Evolutionary conservation across 2,888 invertebrate species (phyloP).

Genomic region (Heteromurus nitidus): DNA sequence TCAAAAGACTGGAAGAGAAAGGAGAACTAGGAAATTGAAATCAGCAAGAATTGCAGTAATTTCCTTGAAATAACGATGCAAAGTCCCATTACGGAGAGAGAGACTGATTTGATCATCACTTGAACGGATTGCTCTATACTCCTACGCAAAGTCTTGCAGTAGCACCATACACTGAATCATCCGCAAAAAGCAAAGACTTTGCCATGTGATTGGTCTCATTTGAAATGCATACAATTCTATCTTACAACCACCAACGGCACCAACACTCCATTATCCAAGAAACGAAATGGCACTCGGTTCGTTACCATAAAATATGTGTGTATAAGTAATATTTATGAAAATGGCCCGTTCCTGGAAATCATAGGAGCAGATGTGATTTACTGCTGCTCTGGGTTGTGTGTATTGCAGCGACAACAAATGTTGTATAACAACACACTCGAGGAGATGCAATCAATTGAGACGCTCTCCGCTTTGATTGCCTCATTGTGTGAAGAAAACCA

Average conservation of each 20-base stretch:
- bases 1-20: background rate
- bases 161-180: too few relatives aligned
- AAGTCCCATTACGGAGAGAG: slow-evolving; percentile 6
- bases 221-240: background rate
- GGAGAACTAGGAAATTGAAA: slow-evolving; percentile 16
- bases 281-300: too few relatives aligned
- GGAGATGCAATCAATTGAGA: background rate
- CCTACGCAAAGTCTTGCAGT: too few relatives aligned
- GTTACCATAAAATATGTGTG: background rate
- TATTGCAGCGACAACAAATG: slow-evolving; percentile 1
- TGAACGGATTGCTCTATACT: too few relatives aligned
- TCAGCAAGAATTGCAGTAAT: slow-evolving; percentile 6
- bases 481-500: background rate
- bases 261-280: background rate
- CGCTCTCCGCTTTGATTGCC: background rate
- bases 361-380: slow-evolving; percentile 7
- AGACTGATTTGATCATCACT: background rate
- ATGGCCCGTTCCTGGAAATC: background rate
- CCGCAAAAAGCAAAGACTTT: too few relatives aligned
- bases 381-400: background rate
- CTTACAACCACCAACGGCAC: background rate
- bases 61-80: slow-evolving; percentile 6
- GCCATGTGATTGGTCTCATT: background rate
- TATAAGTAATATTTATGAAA: background rate
- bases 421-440: background rate